phyloP scores from a whole-genome alignment of 2,888 invertebrate genomes.

The Pseudococcus viburni region DNA sequence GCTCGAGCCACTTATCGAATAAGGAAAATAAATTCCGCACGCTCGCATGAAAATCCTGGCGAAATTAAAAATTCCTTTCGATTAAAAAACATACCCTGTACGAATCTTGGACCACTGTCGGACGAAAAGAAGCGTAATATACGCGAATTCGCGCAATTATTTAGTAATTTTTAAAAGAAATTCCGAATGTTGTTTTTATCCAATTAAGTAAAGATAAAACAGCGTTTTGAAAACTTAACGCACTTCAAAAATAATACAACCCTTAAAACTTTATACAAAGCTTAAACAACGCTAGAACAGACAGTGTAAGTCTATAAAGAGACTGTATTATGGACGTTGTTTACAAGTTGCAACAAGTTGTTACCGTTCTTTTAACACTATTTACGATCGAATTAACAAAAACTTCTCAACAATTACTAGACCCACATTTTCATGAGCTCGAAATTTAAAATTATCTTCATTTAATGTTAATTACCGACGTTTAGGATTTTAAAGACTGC shows the following conservation, averaged over 20 bases:
- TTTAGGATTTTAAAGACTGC: constrained; percentile 59
- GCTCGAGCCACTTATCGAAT: constrained; percentile 18
- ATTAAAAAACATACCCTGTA: neutral
- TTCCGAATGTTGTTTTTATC: constrained; percentile 55
- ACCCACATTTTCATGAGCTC: constrained; percentile 64
- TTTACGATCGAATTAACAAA: constrained; percentile 66
- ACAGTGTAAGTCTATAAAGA: constrained; percentile 66
- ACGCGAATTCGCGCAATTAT: constrained; percentile 28
- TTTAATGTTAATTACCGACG: constrained; percentile 63
- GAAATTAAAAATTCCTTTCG: constrained; percentile 43
- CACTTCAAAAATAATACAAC: constrained; percentile 66
- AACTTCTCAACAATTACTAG: constrained; percentile 64
- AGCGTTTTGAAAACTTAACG: constrained; percentile 63
- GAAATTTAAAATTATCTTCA: constrained; percentile 66
- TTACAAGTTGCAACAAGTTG: constrained; percentile 66
- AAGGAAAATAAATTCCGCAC: constrained; percentile 18
- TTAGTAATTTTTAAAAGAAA: constrained; percentile 44
- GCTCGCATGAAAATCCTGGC: constrained; percentile 2
- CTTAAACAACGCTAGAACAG: constrained; percentile 64
- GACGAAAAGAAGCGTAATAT: neutral
- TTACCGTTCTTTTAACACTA: constrained; percentile 66
- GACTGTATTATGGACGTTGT: constrained; percentile 66
- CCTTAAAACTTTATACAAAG: constrained; percentile 66
- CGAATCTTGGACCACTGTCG: neutral
- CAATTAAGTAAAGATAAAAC: constrained; percentile 62